phyloP scores from a whole-genome alignment of 2,797 vertebrate species.

The Merluccius polli region DNA sequence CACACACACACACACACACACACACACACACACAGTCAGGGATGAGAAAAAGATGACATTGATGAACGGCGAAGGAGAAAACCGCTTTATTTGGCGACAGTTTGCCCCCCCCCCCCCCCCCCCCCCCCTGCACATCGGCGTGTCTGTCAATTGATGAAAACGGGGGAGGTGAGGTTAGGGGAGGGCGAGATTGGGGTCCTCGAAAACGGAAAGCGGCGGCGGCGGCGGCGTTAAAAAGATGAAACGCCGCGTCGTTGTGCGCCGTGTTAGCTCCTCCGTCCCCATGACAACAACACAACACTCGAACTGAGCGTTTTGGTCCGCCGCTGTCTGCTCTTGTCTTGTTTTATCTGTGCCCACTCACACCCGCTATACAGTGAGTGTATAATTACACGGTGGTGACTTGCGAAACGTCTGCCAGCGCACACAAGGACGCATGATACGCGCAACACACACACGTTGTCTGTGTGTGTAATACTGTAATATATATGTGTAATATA shows the following conservation, averaged over 20 bases:
- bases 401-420: slow-evolving; percentile 46
- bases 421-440: slow-evolving; percentile 31
- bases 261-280: slow-evolving; percentile 62
- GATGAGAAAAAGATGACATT: neutral
- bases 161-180: neutral
- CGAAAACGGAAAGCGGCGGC: no score
- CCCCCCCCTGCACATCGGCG: no score
- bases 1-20: no score
- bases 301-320: slow-evolving; percentile 67
- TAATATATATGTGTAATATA: no score
- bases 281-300: slow-evolving; percentile 72
- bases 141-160: neutral
- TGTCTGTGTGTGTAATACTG: slow-evolving; percentile 11
- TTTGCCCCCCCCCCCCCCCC: no score
- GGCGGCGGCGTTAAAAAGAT: slow-evolving; percentile 45
- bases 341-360: slow-evolving; percentile 57
- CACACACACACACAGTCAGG: no score
- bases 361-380: slow-evolving; percentile 37
- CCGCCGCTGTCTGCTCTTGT: slow-evolving; percentile 61
- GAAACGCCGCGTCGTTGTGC: slow-evolving; percentile 64
- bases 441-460: slow-evolving; percentile 31
- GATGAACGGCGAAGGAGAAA: neutral
- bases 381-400: slow-evolving; percentile 55
- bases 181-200: neutral
- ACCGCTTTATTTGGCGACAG: neutral